phyloP scores from a whole-genome alignment of 2,113 vertebrate species.

The Percina caprodes region DNA sequence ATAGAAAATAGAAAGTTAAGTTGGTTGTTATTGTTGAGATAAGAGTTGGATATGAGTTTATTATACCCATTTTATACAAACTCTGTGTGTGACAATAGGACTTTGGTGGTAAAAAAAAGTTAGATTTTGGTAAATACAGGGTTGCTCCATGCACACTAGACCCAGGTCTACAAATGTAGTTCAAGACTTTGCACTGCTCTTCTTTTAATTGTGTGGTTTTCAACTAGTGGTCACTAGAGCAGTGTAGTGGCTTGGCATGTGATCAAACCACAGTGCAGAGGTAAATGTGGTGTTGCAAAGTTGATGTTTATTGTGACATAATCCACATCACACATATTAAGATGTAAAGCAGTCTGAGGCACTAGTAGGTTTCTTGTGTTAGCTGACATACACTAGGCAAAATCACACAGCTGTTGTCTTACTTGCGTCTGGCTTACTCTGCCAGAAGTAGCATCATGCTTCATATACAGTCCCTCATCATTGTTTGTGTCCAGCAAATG shows the following conservation, averaged over 20 bases:
- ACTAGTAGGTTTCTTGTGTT: no score
- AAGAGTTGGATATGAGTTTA: neutral
- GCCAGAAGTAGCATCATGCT: no score
- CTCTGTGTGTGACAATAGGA: neutral
- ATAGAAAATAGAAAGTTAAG: neutral
- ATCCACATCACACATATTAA: neutral
- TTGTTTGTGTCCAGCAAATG: no score
- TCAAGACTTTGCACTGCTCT: neutral
- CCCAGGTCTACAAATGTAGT: neutral
- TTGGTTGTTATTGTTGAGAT: neutral
- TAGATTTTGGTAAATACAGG: neutral
- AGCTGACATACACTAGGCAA: no score
- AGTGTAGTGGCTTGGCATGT: neutral
- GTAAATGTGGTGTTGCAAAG: neutral
- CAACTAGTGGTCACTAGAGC: neutral
- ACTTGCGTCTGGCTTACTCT: no score
- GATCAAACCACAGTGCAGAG: neutral
- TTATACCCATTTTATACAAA: no score
- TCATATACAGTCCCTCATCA: no score
- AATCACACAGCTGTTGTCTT: no score
- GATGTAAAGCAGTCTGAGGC: neutral
- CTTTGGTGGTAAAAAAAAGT: neutral
- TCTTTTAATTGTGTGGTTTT: neutral
- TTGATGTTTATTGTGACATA: neutral
- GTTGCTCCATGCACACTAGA: neutral